Base-by-base conservation (phyloP, 2,888 invertebrate species). In the Eupeodes latifasciatus region DNA sequence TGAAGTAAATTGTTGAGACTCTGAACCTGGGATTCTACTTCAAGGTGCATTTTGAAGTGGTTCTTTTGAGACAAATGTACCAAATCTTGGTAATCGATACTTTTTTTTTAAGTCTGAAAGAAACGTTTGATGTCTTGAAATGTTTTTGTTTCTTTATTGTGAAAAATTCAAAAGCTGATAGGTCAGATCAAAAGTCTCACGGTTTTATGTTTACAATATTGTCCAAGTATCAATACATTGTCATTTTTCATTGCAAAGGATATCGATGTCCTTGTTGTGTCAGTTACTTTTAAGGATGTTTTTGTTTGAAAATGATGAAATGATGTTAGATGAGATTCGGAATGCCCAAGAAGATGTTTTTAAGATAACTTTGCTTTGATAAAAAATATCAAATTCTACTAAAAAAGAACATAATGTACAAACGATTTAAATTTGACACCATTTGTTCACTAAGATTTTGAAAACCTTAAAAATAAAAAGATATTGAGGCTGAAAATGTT, bases 61-160 rank as follows among this genome's bases (percentile, higher is more conserved):
- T 14, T 49, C 3, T 1, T 36, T 0, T 16, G 14, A 59, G 59
- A 59, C 7, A 59, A 34, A 7, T 34, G 7, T 27, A n/a, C n/a
- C 7, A 10, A 11, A 16, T 16, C 36, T 12, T 36, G 53, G 53
- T 53, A 36, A 69, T 69, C 16, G 36, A 69, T 69, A 69, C 53
- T 69, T 67, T n/a, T 62, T 62, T 44, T 59, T 7, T 2, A 9
- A 12, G 6, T 14, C 12, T 11, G 11, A 27, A 27, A 55, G 19
- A 11, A 19, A 55, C 10, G 11, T 55, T 55, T 40, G 40, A 19
- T 55, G 19, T 4, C 10, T 53, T 19, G 10, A 53, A 16, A 57
- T 57, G 34, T 36, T 9, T 36, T n/a, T 14, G 3, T 40, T 40
- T 40, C 2, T 34, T 34, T 59, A 3, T 14, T 59, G 5, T 0